These are phyloP conservation scores for Natator depressus DNA, from an alignment of 2,113 vertebrate genomes.

Conservation along the genomic window DNA sequence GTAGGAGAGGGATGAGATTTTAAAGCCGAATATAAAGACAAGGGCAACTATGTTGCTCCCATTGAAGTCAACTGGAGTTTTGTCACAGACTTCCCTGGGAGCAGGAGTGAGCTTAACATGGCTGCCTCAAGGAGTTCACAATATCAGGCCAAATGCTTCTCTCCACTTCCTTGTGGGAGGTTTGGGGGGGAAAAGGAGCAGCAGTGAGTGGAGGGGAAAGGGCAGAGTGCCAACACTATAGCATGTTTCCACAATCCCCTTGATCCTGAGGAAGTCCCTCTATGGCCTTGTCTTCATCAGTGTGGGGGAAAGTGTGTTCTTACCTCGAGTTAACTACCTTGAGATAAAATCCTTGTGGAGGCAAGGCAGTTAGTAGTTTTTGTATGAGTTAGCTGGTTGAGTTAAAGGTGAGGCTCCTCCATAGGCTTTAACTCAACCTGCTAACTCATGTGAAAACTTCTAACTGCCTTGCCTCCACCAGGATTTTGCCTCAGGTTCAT, in stretches of 20 bases:
- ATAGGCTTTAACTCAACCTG: neutral
- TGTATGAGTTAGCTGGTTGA: neutral
- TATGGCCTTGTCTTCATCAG: neutral
- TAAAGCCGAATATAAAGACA: neutral
- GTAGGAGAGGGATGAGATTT: neutral
- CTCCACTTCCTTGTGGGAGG: neutral
- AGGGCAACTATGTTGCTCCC: neutral
- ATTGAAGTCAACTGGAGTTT: neutral
- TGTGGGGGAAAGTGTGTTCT: neutral
- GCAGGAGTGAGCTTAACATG: neutral
- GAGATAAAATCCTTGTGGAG: neutral
- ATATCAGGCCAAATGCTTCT: neutral
- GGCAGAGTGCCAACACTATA: neutral
- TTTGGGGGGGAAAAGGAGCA: neutral
- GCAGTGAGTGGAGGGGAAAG: neutral
- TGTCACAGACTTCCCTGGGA: neutral
- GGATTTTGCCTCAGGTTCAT: neutral
- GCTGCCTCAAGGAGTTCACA: neutral
- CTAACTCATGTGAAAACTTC: neutral
- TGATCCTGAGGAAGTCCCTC: fast-evolving
- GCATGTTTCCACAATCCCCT: neutral
- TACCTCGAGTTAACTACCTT: neutral
- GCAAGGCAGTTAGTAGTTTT: neutral
- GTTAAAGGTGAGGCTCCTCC: neutral
- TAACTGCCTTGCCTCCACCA: neutral